Evolutionary conservation across 2,113 vertebrate species (phyloP).

Genomic region (Paedocypris sp.): DNA sequence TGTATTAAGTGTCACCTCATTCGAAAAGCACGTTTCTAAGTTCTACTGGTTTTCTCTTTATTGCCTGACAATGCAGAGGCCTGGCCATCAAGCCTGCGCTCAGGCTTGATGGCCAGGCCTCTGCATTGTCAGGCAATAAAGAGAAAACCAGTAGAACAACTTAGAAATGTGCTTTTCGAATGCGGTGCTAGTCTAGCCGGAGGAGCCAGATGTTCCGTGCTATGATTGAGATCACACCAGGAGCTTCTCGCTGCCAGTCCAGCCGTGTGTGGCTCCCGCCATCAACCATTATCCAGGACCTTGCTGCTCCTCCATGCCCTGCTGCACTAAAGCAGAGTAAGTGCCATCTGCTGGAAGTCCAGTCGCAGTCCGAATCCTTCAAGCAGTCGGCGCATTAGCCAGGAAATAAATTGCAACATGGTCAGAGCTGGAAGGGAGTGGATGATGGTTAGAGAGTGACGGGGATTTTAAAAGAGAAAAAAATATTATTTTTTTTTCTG

Average conservation of each 20-base stretch:
- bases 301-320: slow-evolving; percentile 23
- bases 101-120: too few species aligned
- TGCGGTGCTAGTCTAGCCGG: background rate
- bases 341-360: slow-evolving; percentile 40
- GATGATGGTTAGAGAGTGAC: slow-evolving; percentile 6
- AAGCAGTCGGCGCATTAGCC: slow-evolving; percentile 24
- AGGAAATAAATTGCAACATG: slow-evolving; percentile 21
- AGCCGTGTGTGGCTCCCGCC: background rate
- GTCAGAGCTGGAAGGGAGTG: slow-evolving; percentile 7
- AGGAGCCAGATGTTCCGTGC: slow-evolving; percentile 7
- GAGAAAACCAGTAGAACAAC: background rate
- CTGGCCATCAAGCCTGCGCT: too few species aligned
- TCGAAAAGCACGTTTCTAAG: slow-evolving; percentile 5
- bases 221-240: slow-evolving; percentile 17
- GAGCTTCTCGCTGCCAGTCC: background rate
- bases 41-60: too few species aligned
- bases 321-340: slow-evolving; percentile 40
- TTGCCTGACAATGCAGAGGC: too few species aligned
- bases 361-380: slow-evolving; percentile 43
- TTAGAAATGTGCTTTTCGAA: slow-evolving; percentile 6
- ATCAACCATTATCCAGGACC: slow-evolving; percentile 30
- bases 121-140: too few species aligned
- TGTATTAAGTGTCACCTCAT: background rate
- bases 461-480: too few species aligned
- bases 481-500: too few species aligned